Conservation (phyloP, 2,113 vertebrate species). For the Tupaia chinensis region DNA sequence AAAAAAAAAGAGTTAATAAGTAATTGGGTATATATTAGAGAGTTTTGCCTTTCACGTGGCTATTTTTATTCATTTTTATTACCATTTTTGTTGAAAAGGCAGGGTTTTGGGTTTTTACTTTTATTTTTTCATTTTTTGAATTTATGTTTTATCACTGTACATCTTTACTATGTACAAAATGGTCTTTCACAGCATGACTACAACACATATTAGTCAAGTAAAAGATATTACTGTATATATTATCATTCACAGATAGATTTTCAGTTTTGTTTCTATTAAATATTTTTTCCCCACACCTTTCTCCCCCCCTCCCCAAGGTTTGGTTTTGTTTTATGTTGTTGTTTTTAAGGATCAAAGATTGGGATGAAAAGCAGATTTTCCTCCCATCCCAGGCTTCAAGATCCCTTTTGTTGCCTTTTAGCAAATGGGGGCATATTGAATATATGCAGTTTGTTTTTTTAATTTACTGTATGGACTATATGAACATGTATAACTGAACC, state of each 20-base stretch:
- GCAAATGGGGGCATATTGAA: neutral
- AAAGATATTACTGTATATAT: too few species aligned
- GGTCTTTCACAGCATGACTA: too few species aligned
- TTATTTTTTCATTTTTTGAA: too few species aligned
- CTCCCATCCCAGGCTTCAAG: neutral
- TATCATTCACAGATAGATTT: too few species aligned
- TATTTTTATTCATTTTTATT: neutral
- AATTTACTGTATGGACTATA: neutral
- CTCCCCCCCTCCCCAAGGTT: too few species aligned
- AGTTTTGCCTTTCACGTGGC: neutral
- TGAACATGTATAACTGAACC: neutral
- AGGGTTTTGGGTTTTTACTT: neutral
- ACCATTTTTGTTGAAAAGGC: slow-evolving; percentile 14
- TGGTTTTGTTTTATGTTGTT: neutral
- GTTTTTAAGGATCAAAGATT: slow-evolving; percentile 8
- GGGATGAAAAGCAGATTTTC: slow-evolving; percentile 18
- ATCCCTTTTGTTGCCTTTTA: neutral
- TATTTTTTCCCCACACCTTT: too few species aligned
- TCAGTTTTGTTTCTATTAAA: too few species aligned
- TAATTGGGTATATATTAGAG: neutral
- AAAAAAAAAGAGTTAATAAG: neutral
- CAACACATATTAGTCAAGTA: too few species aligned
- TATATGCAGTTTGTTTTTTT: neutral
- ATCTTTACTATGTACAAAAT: too few species aligned
- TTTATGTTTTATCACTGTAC: too few species aligned